phyloP scores from a whole-genome alignment of 2,797 vertebrate genomes.

The Thunnus albacares region DNA sequence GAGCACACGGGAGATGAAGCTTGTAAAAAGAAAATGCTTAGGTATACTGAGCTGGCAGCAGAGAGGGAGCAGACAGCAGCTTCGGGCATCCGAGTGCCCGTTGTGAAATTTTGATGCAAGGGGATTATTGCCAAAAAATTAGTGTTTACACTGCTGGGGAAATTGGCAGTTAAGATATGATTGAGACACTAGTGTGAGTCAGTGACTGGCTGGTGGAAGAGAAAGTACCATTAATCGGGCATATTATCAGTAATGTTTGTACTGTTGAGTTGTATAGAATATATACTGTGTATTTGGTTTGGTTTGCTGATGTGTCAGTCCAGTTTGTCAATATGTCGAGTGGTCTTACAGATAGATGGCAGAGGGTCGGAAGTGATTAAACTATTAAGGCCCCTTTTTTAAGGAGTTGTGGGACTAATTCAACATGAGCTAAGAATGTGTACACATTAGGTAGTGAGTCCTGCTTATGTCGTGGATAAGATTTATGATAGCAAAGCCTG shows the following conservation, averaged over 20 bases:
- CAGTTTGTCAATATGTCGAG: not conserved
- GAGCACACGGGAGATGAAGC: slow-evolving; percentile 40
- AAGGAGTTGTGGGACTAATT: too few species aligned
- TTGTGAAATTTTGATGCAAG: slow-evolving; percentile 22
- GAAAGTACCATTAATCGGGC: not conserved
- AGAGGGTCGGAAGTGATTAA: too few species aligned
- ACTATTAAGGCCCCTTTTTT: too few species aligned
- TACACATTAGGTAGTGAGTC: too few species aligned
- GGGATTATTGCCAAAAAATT: slow-evolving; percentile 31
- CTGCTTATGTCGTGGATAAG: too few species aligned
- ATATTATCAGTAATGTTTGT: not conserved
- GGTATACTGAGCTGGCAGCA: slow-evolving; percentile 17
- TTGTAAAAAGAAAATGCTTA: slow-evolving; percentile 23
- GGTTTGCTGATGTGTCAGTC: slow-evolving; percentile 5
- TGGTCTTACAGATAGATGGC: too few species aligned
- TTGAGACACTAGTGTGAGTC: not conserved
- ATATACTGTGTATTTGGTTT: not conserved
- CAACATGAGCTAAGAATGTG: too few species aligned
- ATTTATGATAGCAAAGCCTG: too few species aligned
- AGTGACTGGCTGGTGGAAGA: not conserved
- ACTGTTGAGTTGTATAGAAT: not conserved
- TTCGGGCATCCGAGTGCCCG: slow-evolving; percentile 12
- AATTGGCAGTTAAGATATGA: not conserved
- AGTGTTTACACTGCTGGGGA: not conserved
- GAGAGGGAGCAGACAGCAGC: slow-evolving; percentile 25